Percentiles rank a stretch among this genome's conserved stretches.
phyloP scores from a whole-genome alignment of 2,797 vertebrate species.

The Lepidocolaptes lacrymiger region DNA sequence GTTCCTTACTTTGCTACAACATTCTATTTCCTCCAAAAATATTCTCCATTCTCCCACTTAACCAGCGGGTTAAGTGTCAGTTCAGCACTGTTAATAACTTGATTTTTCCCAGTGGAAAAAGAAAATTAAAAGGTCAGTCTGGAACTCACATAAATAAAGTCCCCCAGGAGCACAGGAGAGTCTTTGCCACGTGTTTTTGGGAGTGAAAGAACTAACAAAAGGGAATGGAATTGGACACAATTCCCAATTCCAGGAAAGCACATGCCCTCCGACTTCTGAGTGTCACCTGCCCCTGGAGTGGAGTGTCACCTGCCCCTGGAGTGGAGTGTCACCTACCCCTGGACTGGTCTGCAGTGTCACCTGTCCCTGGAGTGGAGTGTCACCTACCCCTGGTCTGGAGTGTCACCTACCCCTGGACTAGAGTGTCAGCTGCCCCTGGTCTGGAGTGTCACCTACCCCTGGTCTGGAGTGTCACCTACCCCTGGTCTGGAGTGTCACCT shows the following conservation, averaged over 20 bases:
- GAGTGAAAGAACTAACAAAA: neutral
- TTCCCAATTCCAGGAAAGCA: neutral
- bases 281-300: neutral
- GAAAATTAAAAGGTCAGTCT: neutral
- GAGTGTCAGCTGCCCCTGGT: too few relatives aligned
- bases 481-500: too few relatives aligned
- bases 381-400: too few relatives aligned
- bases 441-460: too few relatives aligned
- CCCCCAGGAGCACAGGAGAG: neutral
- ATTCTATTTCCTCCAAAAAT: neutral
- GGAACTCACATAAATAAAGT: neutral
- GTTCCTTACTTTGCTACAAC: neutral
- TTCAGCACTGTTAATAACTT: neutral
- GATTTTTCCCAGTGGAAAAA: neutral
- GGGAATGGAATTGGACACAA: neutral
- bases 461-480: too few relatives aligned
- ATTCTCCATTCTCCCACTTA: neutral
- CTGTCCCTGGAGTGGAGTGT: too few relatives aligned
- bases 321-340: too few relatives aligned
- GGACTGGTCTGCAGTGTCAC: too few relatives aligned
- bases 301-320: neutral
- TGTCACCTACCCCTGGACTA: too few relatives aligned
- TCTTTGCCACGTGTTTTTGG: neutral
- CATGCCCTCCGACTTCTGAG: neutral
- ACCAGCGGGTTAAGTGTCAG: neutral